phyloP scores from a whole-genome alignment of 2,797 vertebrate genomes.

The Hephaestus fuliginosus region DNA sequence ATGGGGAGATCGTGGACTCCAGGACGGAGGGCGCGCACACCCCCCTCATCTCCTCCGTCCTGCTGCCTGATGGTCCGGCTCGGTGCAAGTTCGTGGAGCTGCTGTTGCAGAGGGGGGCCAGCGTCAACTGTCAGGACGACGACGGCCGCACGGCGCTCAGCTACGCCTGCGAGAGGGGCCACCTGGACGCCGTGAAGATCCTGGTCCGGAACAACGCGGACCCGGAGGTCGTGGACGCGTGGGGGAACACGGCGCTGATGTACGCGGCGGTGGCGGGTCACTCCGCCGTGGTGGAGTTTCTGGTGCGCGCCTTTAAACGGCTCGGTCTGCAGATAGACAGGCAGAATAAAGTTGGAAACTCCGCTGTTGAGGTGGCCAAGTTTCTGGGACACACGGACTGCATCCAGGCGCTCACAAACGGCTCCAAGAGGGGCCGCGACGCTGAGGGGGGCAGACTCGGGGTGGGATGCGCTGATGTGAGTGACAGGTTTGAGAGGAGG shows the following conservation, averaged over 20 bases:
- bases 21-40: constrained; percentile 75
- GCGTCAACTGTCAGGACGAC: constrained; percentile 78
- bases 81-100: constrained; percentile 80
- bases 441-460: constrained; percentile 13
- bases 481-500: constrained; percentile 35
- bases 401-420: constrained; percentile 69
- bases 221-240: constrained; percentile 78
- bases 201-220: constrained; percentile 82
- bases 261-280: constrained; percentile 79
- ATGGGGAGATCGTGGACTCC: constrained; percentile 81
- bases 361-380: constrained; percentile 78
- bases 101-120: constrained; percentile 80
- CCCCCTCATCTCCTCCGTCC: constrained; percentile 79
- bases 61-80: constrained; percentile 69
- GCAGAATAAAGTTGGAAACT: constrained; percentile 84
- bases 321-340: constrained; percentile 83
- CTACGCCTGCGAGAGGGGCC: constrained; percentile 81
- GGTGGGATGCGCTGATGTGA: neutral
- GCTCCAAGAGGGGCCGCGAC: constrained; percentile 54
- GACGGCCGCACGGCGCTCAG: constrained; percentile 82
- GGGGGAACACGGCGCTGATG: constrained; percentile 84
- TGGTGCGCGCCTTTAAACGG: constrained; percentile 86
- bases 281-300: constrained; percentile 77
- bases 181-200: constrained; percentile 80
- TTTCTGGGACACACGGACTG: constrained; percentile 82